Evolutionary conservation across 2,888 invertebrate genomes (phyloP).

Genomic region (Herminia tarsipennalis): DNA sequence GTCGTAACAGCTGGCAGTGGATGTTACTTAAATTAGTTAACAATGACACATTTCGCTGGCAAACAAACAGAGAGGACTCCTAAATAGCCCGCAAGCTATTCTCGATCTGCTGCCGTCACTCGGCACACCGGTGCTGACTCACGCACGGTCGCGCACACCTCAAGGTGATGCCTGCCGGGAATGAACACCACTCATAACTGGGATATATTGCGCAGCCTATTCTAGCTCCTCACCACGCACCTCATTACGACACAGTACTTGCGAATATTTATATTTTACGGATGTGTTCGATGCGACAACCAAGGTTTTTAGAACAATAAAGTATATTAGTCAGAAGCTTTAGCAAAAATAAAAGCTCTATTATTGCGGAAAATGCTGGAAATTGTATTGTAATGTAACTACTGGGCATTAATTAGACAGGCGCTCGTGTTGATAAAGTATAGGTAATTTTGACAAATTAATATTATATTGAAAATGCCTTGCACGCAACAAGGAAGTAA

Average conservation of each 20-base stretch:
- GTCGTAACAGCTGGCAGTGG: slow-evolving; percentile 83
- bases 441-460: too few relatives aligned
- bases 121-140: slow-evolving; percentile 80
- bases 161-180: slow-evolving; percentile 71
- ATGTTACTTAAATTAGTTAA: slow-evolving; percentile 85
- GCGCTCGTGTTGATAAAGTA: too few relatives aligned
- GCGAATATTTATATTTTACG: not conserved
- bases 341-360: too few relatives aligned
- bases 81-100: slow-evolving; percentile 83
- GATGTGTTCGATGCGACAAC: too few relatives aligned
- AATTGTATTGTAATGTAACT: too few relatives aligned
- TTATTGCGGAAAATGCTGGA: too few relatives aligned
- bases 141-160: slow-evolving; percentile 76
- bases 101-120: slow-evolving; percentile 78
- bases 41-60: slow-evolving; percentile 86
- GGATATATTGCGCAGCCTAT: slow-evolving; percentile 33
- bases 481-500: not conserved
- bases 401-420: too few relatives aligned
- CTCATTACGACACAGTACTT: slow-evolving; percentile 6
- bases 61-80: slow-evolving; percentile 82
- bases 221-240: slow-evolving; percentile 32
- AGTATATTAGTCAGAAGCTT: too few relatives aligned
- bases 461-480: too few relatives aligned
- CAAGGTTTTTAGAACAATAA: not conserved
- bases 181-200: slow-evolving; percentile 37